Evolutionary conservation across 2,888 invertebrate genomes (phyloP), one percentile per base, ranked within the genome.

Genomic region (Ernsta delagoae): DNA sequence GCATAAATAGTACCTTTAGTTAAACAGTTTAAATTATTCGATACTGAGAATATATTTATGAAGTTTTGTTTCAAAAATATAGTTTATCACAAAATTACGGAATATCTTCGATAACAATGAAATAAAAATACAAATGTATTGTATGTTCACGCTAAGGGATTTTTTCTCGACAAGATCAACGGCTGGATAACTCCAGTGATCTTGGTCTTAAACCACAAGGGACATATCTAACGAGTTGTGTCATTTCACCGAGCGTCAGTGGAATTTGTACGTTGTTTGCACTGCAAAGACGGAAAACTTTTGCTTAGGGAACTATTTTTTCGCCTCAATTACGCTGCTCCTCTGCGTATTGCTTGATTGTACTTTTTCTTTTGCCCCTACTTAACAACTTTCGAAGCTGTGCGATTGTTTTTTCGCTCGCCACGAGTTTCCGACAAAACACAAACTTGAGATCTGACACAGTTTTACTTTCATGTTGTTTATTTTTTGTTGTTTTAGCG

Each of bases 311-410:
- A 31, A 31, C 31, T 31, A 45, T 45, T 12, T 43, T 31, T 67
- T 67, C 45, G 60, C 53, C 43, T 60, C 67, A 67, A 66, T 67
- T 67, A 67, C 39, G 45, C 67, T 24, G 36, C 43, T 56, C 54
- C 43, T 54, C 54, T 45, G 59, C 67, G 61, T 67, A 45, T 43
- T 56, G 11, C 43, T 61, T 61, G 60, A 61, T 67, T 54, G 53
- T 66, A 24, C 34, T 60, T 60, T 34, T 60, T 64, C 43, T 56
- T 54, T 45, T 45, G 45, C 11, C 34, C 43, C 45, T 54, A 6
- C n/a, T 43, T 16, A 54, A 61, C 54, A 67, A 61, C 67, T 67
- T 67, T 56, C 54, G 36, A 45, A 45, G 54, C 12, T 60, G 12
- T 48, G 8, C 54, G 48, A 62, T 45, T 61, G 56, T 67, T 61